Evolutionary conservation across 2,888 invertebrate genomes (phyloP).

Genomic region (Drosophila melanosoma): DNA sequence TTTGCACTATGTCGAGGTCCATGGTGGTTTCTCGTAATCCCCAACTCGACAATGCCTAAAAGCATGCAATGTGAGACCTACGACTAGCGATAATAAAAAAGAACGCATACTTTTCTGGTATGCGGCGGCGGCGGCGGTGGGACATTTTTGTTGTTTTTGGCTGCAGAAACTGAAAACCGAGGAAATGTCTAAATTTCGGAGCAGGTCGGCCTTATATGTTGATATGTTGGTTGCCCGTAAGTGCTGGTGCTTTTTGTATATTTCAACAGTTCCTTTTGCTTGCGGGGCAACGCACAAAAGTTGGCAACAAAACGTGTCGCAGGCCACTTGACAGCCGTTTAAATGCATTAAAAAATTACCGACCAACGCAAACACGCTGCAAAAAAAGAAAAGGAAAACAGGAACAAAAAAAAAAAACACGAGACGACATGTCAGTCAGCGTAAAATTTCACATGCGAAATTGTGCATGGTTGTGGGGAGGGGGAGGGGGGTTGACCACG

Average conservation of each 20-base stretch:
- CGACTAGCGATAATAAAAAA: conserved; percentile 21
- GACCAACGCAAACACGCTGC: conserved; percentile 29
- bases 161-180: conserved; percentile 34
- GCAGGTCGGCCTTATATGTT: conserved; percentile 17
- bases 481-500: conserved; percentile 27
- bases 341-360: conserved; percentile 77
- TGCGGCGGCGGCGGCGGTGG: conserved; percentile 38
- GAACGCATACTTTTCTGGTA: conserved; percentile 21
- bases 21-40: conserved; percentile 1
- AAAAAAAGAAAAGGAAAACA: conserved; percentile 27
- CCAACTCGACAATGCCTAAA: conserved; percentile 23
- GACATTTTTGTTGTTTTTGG: conserved; percentile 43
- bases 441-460: conserved; percentile 64
- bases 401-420: conserved; percentile 16
- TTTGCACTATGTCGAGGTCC: conserved; percentile 19
- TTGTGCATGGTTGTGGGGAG: conserved; percentile 41
- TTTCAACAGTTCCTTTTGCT: conserved; percentile 49
- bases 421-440: conserved; percentile 58
- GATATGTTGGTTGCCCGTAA: conserved; percentile 22
- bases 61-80: conserved; percentile 51
- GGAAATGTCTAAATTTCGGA: conserved; percentile 65
- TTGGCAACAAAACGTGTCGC: conserved; percentile 39
- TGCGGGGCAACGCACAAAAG: conserved; percentile 40
- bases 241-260: conserved; percentile 58
- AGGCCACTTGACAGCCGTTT: conserved; percentile 78